These are phyloP conservation scores for Plebejus melissa DNA, from an alignment of 2,888 invertebrate species.

Conservation along the genomic window DNA sequence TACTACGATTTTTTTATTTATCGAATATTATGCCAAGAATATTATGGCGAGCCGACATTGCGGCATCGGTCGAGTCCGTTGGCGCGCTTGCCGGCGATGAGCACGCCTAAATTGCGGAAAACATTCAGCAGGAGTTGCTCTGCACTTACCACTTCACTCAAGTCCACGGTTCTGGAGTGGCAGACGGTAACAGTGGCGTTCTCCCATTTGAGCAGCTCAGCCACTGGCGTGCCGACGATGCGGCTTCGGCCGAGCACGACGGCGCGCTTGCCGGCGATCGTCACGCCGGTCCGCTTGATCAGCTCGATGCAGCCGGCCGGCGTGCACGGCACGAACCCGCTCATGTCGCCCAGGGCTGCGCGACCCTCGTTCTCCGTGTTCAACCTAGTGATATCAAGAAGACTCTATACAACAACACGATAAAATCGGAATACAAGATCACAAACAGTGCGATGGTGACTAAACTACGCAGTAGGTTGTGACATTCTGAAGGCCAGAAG, in stretches of 20 bases:
- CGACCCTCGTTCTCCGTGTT: constrained; percentile 96
- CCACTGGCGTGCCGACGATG: constrained; percentile 97
- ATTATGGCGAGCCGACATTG: background rate
- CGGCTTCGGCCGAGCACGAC: constrained; percentile 98
- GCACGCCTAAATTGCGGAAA: background rate
- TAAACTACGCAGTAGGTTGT: too few relatives aligned
- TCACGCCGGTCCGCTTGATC: constrained; percentile 87
- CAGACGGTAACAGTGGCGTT: constrained; percentile 98
- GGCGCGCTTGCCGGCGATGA: background rate
- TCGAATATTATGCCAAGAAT: too few relatives aligned
- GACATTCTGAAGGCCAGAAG: too few relatives aligned
- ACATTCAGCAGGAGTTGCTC: background rate
- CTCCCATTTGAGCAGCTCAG: constrained; percentile 97
- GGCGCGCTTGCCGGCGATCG: constrained; percentile 89
- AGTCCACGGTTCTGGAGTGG: constrained; percentile 94
- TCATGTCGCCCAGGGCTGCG: constrained; percentile 92
- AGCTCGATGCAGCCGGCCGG: constrained; percentile 97
- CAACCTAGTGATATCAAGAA: constrained; percentile 73
- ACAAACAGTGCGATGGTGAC: too few relatives aligned
- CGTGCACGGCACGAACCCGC: constrained; percentile 96
- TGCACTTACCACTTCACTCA: constrained; percentile 83
- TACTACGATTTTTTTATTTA: background rate
- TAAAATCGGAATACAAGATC: too few relatives aligned
- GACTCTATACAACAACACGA: background rate
- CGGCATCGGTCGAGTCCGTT: background rate